These are phyloP conservation scores for Mus caroli DNA, from an alignment of 2,797 vertebrate species.

Conservation along the genomic window DNA sequence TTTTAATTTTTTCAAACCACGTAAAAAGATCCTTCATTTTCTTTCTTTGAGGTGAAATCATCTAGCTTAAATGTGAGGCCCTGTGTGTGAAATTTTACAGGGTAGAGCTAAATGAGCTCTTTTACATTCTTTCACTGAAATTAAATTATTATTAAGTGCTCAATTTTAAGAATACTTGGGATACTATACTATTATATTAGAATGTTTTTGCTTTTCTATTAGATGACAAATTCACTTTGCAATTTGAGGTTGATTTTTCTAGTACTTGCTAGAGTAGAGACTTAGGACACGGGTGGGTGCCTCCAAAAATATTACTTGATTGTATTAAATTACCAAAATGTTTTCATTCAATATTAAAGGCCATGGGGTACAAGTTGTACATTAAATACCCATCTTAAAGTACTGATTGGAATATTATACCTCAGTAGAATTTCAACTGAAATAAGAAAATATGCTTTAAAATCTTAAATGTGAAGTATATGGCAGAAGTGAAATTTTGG, in stretches of 20 bases:
- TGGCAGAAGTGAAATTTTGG: not conserved
- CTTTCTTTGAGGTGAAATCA: slow-evolving; percentile 48
- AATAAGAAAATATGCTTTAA: slow-evolving; percentile 53
- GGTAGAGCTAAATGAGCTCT: slow-evolving; percentile 27
- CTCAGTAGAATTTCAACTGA: slow-evolving; percentile 35
- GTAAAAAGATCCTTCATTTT: not conserved
- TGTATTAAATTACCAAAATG: slow-evolving; percentile 51
- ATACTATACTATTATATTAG: slow-evolving; percentile 2
- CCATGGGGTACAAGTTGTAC: slow-evolving; percentile 36
- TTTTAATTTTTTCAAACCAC: not conserved
- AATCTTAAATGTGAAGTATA: slow-evolving; percentile 56
- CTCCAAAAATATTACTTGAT: slow-evolving; percentile 40
- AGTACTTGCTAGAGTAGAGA: slow-evolving; percentile 38
- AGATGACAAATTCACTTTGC: slow-evolving; percentile 37
- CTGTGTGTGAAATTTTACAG: slow-evolving; percentile 57
- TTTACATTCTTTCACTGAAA: slow-evolving; percentile 20
- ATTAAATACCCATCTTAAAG: slow-evolving; percentile 49
- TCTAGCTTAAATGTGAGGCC: slow-evolving; percentile 40
- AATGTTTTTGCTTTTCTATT: not conserved
- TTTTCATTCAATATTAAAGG: slow-evolving; percentile 60
- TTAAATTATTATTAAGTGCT: not conserved
- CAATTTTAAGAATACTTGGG: slow-evolving; percentile 31
- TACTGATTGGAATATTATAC: not conserved
- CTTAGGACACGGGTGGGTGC: not conserved
- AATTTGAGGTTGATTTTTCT: slow-evolving; percentile 17